Evolutionary conservation across 2,797 vertebrate genomes (phyloP).

Genomic region (Sus cebifrons): DNA sequence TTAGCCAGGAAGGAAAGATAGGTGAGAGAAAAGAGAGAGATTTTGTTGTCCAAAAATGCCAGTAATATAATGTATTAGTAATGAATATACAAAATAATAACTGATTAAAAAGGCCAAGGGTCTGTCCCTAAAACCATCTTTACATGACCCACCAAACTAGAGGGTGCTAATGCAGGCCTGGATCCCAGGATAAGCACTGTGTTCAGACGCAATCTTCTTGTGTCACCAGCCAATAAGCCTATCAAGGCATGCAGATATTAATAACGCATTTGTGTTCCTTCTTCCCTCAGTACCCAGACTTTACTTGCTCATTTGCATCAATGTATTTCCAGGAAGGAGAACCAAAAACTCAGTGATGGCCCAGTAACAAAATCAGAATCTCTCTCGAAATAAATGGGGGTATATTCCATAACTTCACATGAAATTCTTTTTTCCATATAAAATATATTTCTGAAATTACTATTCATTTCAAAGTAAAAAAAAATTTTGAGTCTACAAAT

Average conservation of each 20-base stretch:
- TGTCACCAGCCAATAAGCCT: not conserved
- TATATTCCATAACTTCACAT: not conserved
- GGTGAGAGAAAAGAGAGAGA: not conserved
- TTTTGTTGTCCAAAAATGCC: not conserved
- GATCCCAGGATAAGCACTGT: not conserved
- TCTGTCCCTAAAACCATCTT: not conserved
- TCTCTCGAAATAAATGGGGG: not conserved
- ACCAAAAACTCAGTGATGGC: not conserved
- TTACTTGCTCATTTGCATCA: not conserved
- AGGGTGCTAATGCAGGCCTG: not conserved
- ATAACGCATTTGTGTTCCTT: not conserved
- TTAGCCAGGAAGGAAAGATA: not conserved
- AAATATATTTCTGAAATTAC: not conserved
- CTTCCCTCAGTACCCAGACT: not conserved
- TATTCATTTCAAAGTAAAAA: not conserved
- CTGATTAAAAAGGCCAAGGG: not conserved
- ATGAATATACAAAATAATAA: not conserved
- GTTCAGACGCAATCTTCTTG: not conserved
- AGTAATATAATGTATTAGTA: not conserved
- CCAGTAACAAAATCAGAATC: not conserved
- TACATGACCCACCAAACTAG: not conserved
- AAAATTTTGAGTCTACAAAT: not conserved
- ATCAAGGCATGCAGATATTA: not conserved
- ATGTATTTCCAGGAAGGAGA: not conserved
- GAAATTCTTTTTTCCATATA: not conserved